Evolutionary conservation across 2,888 invertebrate genomes (phyloP), one percentile per base, ranked within the genome.

Genomic region (Leptinotarsa rubiginosa): DNA sequence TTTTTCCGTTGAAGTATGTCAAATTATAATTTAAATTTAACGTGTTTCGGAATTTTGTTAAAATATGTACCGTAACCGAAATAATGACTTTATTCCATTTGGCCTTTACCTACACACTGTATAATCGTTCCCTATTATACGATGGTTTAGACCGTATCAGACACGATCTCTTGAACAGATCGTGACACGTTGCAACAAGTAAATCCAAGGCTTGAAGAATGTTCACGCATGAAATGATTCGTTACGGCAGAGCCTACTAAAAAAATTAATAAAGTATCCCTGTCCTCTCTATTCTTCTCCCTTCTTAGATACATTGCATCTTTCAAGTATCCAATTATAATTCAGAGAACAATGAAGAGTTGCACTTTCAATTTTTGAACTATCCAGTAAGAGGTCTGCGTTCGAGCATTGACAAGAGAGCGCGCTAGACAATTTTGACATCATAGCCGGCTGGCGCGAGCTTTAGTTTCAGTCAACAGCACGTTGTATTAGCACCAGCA

Each of bases 391-490:
- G n/a, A n/a, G 4, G 2, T 3, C 50, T 50, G 50, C 4, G 18
- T n/a, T 18, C 7, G n/a, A 66, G 22, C 49, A 47, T 22, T 22
- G 65, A 18, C 49, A n/a, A 31, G 2, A 1, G 65, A 20, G 31
- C 31, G 47, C 50, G 16, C 41, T n/a, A 59, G 10, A 41, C 10
- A 41, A 41, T 41, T 52, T 25, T 69, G 69, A 65, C 64, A 69
- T 69, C 73, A 54, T n/a, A 18, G 65, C 18, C 69, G 56, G 20
- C 56, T 56, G 64, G 68, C 68, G 68, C 73, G 73, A 64, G 68
- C 56, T 73, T 73, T 47, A 64, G 67, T 62, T 62, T 69, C 59
- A 69, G 73, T 73, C 54, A 54, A 69, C 73, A 25, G 69, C 25
- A 64, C 54, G 65, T 69, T 65, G 50, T 16, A 64, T 64, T 64